Evolutionary conservation across 2,797 vertebrate species (phyloP).

Genomic region (Microcaecilia unicolor): DNA sequence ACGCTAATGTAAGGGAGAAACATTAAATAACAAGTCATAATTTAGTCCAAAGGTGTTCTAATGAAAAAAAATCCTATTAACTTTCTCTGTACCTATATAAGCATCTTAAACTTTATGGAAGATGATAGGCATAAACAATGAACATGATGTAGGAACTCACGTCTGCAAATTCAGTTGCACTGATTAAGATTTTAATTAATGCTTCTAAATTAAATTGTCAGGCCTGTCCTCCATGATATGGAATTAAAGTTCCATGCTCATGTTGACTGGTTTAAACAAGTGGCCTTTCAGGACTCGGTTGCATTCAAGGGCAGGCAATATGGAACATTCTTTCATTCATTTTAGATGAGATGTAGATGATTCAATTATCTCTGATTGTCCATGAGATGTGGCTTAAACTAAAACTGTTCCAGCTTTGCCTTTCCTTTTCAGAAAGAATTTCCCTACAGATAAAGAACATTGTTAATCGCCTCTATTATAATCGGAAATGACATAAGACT

Average conservation of each 20-base stretch:
- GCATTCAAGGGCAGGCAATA: slow-evolving; percentile 13
- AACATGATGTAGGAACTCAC: slow-evolving; percentile 41
- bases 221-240: slow-evolving; percentile 7
- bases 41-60: slow-evolving; percentile 40
- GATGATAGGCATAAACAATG: slow-evolving; percentile 55
- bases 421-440: slow-evolving; percentile 12
- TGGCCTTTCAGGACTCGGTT: slow-evolving; percentile 10
- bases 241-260: slow-evolving; percentile 9
- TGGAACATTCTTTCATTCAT: slow-evolving; percentile 53
- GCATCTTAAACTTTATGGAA: slow-evolving; percentile 56
- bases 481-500: slow-evolving; percentile 22
- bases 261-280: slow-evolving; percentile 14
- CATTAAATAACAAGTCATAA: slow-evolving; percentile 54
- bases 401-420: slow-evolving; percentile 30
- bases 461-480: slow-evolving; percentile 27
- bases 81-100: slow-evolving; percentile 45
- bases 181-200: slow-evolving; percentile 65
- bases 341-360: slow-evolving; percentile 58
- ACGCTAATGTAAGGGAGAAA: slow-evolving; percentile 54
- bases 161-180: slow-evolving; percentile 40
- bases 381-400: slow-evolving; percentile 39
- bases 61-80: slow-evolving; percentile 39
- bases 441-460: slow-evolving; percentile 28
- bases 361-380: slow-evolving; percentile 59
- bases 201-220: slow-evolving; percentile 63